phyloP scores from a whole-genome alignment of 1,140 invertebrate genomes.

The Polypedilum pembai region DNA sequence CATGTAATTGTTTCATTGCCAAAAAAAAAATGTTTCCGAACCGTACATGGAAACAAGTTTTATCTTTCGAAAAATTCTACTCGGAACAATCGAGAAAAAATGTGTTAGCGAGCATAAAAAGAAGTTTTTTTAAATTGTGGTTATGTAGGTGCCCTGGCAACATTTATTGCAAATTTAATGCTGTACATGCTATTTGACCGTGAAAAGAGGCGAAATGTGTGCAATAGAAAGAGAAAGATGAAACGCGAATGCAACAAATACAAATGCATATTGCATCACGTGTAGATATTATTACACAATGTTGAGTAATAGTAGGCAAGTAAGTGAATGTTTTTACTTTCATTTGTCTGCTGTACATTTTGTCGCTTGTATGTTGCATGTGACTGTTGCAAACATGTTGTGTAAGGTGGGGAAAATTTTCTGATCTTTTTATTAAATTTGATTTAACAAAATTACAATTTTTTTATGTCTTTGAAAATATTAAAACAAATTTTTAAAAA shows the following conservation, averaged over 20 bases:
- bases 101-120: constrained; percentile 20
- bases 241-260: no score
- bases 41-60: background rate
- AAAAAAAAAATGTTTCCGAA: no score
- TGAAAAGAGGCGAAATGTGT: background rate
- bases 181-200: constrained; percentile 19
- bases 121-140: background rate
- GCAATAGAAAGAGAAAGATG: background rate
- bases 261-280: no score
- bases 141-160: constrained; percentile 2
- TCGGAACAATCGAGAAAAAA: background rate
- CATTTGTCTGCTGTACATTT: background rate
- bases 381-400: background rate
- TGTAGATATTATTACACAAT: background rate
- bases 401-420: no score
- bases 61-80: background rate
- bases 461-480: background rate
- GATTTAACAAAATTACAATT: background rate
- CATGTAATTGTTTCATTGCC: no score
- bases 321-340: background rate
- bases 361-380: background rate
- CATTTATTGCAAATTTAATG: background rate
- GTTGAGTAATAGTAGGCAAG: background rate
- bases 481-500: no score
- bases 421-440: no score